A percentile compares a stretch with the other conserved stretches of the same genome.
Evolutionary conservation across 2,888 invertebrate species (phyloP).

Genomic region (Callyntrura sp.): DNA sequence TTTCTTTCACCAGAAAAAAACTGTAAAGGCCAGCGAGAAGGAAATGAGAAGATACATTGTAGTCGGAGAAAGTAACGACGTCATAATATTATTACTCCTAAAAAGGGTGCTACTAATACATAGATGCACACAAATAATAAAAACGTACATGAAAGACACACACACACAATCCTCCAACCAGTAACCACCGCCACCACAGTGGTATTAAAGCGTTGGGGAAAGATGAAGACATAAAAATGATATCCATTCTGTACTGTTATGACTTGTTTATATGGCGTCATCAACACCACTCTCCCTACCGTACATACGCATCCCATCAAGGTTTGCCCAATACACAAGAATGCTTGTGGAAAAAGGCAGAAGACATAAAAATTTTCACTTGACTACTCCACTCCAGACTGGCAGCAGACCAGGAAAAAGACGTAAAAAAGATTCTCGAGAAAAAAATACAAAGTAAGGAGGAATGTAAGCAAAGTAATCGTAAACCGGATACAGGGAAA

Average conservation of each 20-base stretch:
- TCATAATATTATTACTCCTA: constrained; percentile 43
- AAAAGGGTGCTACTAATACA: neutral
- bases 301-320: constrained; percentile 22
- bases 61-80: constrained; percentile 19
- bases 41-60: constrained; percentile 35
- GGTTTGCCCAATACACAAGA: neutral
- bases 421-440: neutral
- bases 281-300: constrained; percentile 36
- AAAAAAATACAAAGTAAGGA: neutral
- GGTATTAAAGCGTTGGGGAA: too few species aligned
- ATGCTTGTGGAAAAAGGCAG: constrained; percentile 22
- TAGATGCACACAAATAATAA: constrained; percentile 13
- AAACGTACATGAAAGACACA: constrained; percentile 2
- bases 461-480: too few species aligned
- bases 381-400: constrained; percentile 14
- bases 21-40: constrained; percentile 19
- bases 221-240: constrained; percentile 57
- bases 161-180: neutral
- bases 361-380: constrained; percentile 29
- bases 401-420: neutral
- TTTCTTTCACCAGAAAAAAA: constrained; percentile 36
- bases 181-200: neutral
- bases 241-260: constrained; percentile 1
- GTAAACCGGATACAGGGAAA: too few species aligned
- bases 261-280: constrained; percentile 15